Evolutionary conservation across 2,797 vertebrate species (phyloP).

Genomic region (Eutrigla gurnardus): DNA sequence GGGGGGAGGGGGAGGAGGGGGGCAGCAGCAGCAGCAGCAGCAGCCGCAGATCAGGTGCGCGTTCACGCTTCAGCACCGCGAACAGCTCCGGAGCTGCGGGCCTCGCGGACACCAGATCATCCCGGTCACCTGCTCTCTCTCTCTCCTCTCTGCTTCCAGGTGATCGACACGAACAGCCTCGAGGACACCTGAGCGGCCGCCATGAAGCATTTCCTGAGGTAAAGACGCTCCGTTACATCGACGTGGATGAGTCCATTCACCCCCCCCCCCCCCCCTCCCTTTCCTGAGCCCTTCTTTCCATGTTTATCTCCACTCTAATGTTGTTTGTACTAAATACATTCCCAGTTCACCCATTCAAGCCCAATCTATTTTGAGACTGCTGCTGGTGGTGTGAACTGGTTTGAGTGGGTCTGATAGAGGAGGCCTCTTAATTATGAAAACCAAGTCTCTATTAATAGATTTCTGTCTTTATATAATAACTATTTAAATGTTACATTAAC

Average conservation of each 20-base stretch:
- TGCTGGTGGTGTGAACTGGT: constrained; percentile 30
- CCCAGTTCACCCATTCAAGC: constrained; percentile 19
- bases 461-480: neutral
- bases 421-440: constrained; percentile 55
- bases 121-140: neutral
- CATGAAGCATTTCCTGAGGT: constrained; percentile 89
- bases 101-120: constrained; percentile 11
- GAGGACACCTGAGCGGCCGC: constrained; percentile 50
- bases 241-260: neutral
- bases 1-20: neutral
- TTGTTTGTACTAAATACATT: constrained; percentile 10
- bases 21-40: neutral
- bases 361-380: constrained; percentile 18
- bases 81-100: constrained; percentile 66
- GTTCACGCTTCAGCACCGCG: constrained; percentile 63
- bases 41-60: constrained; percentile 13
- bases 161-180: constrained; percentile 5
- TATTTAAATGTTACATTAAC: neutral
- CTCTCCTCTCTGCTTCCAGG: constrained; percentile 45
- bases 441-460: constrained; percentile 46
- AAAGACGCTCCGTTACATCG: constrained; percentile 22
- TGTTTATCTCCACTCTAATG: neutral
- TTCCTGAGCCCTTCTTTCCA: neutral
- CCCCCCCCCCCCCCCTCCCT: neutral
- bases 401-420: constrained; percentile 30